Base-by-base conservation (phyloP, 2,888 invertebrate genomes). In the Sphecodes monilicornis region DNA sequence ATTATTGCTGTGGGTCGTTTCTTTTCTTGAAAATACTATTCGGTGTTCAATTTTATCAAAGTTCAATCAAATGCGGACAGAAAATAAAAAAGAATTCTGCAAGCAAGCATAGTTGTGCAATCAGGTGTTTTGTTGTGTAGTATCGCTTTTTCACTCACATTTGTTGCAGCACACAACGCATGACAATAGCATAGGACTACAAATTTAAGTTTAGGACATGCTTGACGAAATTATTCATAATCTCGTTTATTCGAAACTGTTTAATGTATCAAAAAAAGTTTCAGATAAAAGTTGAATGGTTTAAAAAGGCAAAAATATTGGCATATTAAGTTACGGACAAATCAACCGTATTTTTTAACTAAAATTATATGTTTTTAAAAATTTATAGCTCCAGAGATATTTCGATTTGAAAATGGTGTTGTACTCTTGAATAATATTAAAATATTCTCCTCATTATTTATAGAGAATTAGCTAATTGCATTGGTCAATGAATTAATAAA, bases 1-100 rank as follows among this genome's bases (percentile, higher is more conserved):
- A 84, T 90, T 90, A 90, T 90, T 90, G 89, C 88, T 90, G 82
- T 86, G 71, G 72, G 71, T 86, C 84, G 68, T 70, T 72, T 82
- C 69, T 83, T 84, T 85, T 75, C 36, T 73, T 76, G 68, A n/a
- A 57, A 84, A n/a, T 76, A n/a, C 46, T 60, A 66, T 26, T 76
- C 46, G 73, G 32, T 46, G 11, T 73, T 76, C 50, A 60, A 54
- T 43, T 41, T n/a, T 16, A 68, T 13, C 46, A 50, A 43, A 43
- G 60, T 41, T 46, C 10, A 73, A 72, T 2, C 13, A 32, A 73
- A 36, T 22, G 26, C 1, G 32, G 46, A 60, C 60, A 43, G 18
- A n/a, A 57, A 71, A 29, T 18, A 13, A 54, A 11, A 54, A 83
- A 11, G 41, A 78, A 50, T 60, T 41, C n/a, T n/a, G 50, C 16